Percentiles rank a stretch among this genome's conserved stretches.
Conservation (phyloP, 2,797 vertebrate species). For the Nasua narica region DNA sequence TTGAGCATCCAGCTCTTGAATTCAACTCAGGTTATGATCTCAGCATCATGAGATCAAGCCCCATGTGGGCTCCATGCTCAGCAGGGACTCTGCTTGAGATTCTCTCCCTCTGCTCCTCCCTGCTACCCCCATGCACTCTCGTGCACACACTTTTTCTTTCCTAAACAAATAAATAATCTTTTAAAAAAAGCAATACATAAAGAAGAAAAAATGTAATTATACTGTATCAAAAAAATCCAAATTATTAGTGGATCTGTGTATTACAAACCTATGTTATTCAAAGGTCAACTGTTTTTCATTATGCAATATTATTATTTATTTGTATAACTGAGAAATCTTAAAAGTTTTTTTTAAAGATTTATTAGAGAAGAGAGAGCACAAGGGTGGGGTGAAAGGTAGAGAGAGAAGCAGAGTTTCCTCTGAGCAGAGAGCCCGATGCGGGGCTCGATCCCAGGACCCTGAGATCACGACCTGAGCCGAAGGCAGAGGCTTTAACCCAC, state of each 20-base stretch:
- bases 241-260: neutral
- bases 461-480: too few relatives aligned
- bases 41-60: neutral
- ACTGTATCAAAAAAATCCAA: neutral
- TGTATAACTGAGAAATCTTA: neutral
- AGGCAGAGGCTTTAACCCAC: too few relatives aligned
- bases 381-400: too few relatives aligned
- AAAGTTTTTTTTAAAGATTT: neutral
- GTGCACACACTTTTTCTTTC: neutral
- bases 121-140: accelerated
- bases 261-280: neutral
- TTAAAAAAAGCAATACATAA: neutral
- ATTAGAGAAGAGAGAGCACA: too few relatives aligned
- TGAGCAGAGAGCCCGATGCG: too few relatives aligned
- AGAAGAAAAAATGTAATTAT: neutral
- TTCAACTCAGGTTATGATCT: neutral
- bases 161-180: neutral
- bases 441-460: too few relatives aligned
- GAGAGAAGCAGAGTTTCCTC: too few relatives aligned
- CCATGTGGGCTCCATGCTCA: neutral
- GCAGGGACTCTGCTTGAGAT: neutral
- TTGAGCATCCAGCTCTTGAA: neutral
- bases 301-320: neutral
- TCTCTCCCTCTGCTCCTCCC: neutral
- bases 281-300: neutral